Conservation (phyloP, 2,797 vertebrate genomes). For the Periparus ater region DNA sequence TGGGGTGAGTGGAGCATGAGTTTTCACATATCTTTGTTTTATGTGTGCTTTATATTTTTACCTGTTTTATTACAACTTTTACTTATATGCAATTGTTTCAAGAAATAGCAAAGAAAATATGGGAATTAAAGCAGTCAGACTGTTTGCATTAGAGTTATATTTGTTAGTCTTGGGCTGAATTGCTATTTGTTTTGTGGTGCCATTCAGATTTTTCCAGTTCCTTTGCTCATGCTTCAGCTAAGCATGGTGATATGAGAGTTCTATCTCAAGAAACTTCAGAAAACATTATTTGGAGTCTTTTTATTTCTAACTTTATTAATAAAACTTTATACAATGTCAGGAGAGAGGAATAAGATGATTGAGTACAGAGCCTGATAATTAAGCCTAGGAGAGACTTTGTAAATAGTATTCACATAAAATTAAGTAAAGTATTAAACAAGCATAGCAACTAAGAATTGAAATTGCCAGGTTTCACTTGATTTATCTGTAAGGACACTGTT, state of each 20-base stretch:
- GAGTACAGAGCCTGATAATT: not conserved
- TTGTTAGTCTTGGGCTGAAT: not conserved
- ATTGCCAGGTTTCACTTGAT: not conserved
- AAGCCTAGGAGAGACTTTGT: not conserved
- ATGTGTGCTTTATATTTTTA: not conserved
- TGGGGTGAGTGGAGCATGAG: not conserved
- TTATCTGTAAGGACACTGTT: not conserved
- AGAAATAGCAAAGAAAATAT: not conserved
- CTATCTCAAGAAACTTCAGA: not conserved
- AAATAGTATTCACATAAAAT: not conserved
- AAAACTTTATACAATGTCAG: not conserved
- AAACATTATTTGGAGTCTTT: not conserved
- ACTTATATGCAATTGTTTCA: not conserved
- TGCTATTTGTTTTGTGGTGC: not conserved
- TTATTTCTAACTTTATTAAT: not conserved
- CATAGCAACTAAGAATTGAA: not conserved
- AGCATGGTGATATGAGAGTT: not conserved
- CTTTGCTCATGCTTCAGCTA: not conserved
- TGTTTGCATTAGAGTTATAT: not conserved
- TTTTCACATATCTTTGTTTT: not conserved
- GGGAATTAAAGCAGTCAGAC: not conserved
- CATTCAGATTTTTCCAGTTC: not conserved
- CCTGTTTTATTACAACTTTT: not conserved
- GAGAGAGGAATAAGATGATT: not conserved
- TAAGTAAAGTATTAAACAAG: not conserved